These are phyloP conservation scores for Drosophila sucinea DNA, from an alignment of 1,140 invertebrate genomes.

Conservation along the genomic window DNA sequence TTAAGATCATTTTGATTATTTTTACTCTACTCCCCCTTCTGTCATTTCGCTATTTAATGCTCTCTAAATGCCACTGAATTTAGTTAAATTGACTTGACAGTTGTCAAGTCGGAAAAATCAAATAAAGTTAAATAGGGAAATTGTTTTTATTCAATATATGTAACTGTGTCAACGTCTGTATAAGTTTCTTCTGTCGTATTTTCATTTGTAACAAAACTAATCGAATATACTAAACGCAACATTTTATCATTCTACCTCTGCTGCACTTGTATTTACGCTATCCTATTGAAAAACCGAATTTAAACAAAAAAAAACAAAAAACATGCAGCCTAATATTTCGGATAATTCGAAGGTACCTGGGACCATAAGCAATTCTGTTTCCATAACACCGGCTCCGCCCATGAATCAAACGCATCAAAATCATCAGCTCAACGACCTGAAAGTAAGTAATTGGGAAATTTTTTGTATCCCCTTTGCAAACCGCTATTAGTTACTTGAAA, in stretches of 20 bases:
- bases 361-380: constrained; percentile 83
- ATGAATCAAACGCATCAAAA: constrained; percentile 68
- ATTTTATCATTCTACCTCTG: constrained; percentile 26
- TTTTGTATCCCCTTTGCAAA: no score
- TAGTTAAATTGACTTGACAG: no score
- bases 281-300: constrained; percentile 32
- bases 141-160: no score
- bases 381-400: constrained; percentile 81
- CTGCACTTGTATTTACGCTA: constrained; percentile 41
- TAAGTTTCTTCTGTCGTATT: constrained; percentile 29
- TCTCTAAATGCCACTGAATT: no score
- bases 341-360: constrained; percentile 83
- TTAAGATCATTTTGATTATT: no score
- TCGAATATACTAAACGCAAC: constrained; percentile 41
- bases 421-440: constrained; percentile 79
- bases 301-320: constrained; percentile 31
- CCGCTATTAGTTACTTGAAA: no score
- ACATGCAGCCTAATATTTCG: constrained; percentile 82
- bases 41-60: no score
- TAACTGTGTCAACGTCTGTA: constrained; percentile 12
- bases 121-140: no score
- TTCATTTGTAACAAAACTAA: constrained; percentile 15
- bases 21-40: no score
- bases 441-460: constrained; percentile 44
- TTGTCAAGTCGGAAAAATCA: no score